phyloP scores from a whole-genome alignment of 2,888 invertebrate species.

The Heteropelma amictum region DNA sequence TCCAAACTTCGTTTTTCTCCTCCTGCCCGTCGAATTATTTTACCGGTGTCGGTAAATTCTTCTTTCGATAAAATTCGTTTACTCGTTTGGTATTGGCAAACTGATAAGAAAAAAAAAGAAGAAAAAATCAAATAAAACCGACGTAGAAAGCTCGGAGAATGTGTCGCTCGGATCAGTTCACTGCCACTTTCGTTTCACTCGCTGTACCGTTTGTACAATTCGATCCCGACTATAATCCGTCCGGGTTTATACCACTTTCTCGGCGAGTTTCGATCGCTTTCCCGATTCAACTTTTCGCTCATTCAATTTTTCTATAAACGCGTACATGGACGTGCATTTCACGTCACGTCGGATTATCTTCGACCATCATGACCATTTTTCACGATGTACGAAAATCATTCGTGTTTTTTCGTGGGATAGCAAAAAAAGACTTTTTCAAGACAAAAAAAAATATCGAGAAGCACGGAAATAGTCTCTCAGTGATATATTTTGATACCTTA shows the following conservation, averaged over 20 bases:
- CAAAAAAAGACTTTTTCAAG: not conserved
- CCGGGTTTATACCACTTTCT: slow-evolving; percentile 10
- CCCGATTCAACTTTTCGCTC: slow-evolving; percentile 45
- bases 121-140: too few species aligned
- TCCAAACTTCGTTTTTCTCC: too few species aligned
- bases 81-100: slow-evolving; percentile 16
- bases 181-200: not conserved
- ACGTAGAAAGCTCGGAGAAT: slow-evolving; percentile 5
- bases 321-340: not conserved
- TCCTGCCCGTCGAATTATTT: too few species aligned
- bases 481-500: too few species aligned
- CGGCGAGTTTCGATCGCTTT: slow-evolving; percentile 35
- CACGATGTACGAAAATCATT: too few species aligned
- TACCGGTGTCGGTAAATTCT: too few species aligned
- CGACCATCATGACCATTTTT: too few species aligned
- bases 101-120: too few species aligned
- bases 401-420: not conserved
- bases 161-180: not conserved
- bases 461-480: too few species aligned
- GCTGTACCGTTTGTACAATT: slow-evolving; percentile 18
- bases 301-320: not conserved
- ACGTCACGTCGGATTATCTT: not conserved
- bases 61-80: slow-evolving; percentile 12
- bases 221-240: slow-evolving; percentile 47
- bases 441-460: too few species aligned